Percentiles rank a stretch among this genome's conserved stretches.
These are phyloP conservation scores for Arnoldichthys spilopterus DNA, from an alignment of 2,797 vertebrate genomes.

Conservation along the genomic window DNA sequence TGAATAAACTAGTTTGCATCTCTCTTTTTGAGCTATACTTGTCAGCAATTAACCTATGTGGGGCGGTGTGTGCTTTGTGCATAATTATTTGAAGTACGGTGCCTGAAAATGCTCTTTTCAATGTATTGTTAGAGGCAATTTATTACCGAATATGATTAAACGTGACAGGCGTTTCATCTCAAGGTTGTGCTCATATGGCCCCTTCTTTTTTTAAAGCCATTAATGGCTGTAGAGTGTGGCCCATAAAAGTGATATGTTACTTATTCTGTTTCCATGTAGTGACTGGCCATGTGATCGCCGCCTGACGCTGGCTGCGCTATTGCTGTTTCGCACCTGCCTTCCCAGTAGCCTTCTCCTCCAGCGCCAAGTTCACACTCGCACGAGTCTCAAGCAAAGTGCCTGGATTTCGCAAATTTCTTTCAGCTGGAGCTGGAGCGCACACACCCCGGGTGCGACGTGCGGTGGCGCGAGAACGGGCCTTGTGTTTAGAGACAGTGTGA, in stretches of 20 bases:
- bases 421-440: slow-evolving; percentile 65
- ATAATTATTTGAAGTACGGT: slow-evolving; percentile 40
- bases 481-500: slow-evolving; percentile 57
- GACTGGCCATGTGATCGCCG: slow-evolving; percentile 66
- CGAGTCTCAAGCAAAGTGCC: slow-evolving; percentile 31
- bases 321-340: slow-evolving; percentile 51
- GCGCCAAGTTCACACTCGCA: neutral
- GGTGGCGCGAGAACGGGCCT: neutral
- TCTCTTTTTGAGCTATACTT: slow-evolving; percentile 25
- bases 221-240: slow-evolving; percentile 64
- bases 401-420: slow-evolving; percentile 74
- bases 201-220: slow-evolving; percentile 61
- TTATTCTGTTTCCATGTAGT: slow-evolving; percentile 62
- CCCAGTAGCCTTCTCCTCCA: slow-evolving; percentile 36
- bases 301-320: slow-evolving; percentile 63
- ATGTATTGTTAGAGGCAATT: slow-evolving; percentile 71
- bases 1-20: slow-evolving; percentile 65
- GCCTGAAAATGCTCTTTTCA: slow-evolving; percentile 56
- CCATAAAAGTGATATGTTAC: slow-evolving; percentile 70
- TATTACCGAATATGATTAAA: slow-evolving; percentile 71
- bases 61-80: slow-evolving; percentile 32
- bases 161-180: slow-evolving; percentile 65
- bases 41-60: slow-evolving; percentile 42
- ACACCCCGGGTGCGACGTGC: neutral
- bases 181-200: slow-evolving; percentile 75